Conservation (phyloP, 2,888 invertebrate genomes). For the Hedya salicella region DNA sequence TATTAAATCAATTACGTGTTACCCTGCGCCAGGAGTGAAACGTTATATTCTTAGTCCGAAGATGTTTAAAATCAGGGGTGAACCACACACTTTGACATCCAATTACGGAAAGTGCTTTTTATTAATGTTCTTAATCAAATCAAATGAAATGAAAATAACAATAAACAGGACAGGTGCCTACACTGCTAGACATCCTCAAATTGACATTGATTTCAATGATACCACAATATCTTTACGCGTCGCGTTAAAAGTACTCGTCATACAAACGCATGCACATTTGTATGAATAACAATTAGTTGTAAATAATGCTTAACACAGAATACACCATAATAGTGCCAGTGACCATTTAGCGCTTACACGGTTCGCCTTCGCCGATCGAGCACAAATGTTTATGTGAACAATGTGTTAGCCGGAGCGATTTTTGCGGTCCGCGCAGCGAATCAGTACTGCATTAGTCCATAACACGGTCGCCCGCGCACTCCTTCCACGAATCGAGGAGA, state of each 20-base stretch:
- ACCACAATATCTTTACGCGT: neutral
- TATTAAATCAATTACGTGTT: no score
- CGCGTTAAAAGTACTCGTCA: no score
- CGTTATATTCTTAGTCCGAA: no score
- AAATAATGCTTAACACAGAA: conserved; percentile 21
- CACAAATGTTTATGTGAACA: conserved; percentile 76
- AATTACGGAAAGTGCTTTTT: no score
- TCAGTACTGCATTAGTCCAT: conserved; percentile 82
- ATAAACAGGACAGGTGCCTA: neutral
- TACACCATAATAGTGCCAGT: conserved; percentile 15
- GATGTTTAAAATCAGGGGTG: no score
- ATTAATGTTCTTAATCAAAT: no score
- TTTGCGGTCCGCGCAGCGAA: conserved; percentile 77
- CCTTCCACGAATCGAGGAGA: conserved; percentile 65
- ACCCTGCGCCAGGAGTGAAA: no score
- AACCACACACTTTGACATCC: no score
- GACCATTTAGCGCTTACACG: conserved; percentile 46
- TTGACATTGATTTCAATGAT: conserved; percentile 7
- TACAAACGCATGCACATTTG: no score
- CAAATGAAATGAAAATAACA: no score
- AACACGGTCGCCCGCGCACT: conserved; percentile 79
- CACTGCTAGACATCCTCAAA: neutral
- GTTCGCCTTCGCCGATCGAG: conserved; percentile 55
- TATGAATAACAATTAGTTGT: conserved; percentile 8
- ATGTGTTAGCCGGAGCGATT: conserved; percentile 73